These are phyloP conservation scores for Drosophila villosipedis DNA, from an alignment of 2,888 invertebrate genomes.

Conservation along the genomic window DNA sequence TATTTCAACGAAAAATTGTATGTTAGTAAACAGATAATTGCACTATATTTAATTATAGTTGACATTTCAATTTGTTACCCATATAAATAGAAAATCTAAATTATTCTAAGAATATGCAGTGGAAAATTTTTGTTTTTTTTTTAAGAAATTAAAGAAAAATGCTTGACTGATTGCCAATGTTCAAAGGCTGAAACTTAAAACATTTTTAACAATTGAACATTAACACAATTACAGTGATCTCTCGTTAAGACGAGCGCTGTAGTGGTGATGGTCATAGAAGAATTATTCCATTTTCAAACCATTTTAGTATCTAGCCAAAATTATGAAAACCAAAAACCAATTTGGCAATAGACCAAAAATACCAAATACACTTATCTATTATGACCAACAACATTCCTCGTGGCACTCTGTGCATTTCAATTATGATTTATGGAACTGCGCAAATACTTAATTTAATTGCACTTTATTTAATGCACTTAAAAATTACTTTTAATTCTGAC, in stretches of 20 bases:
- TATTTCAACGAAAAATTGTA: slow-evolving; percentile 39
- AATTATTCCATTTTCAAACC: background rate
- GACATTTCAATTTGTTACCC: background rate
- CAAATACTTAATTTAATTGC: slow-evolving; percentile 11
- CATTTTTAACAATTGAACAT: slow-evolving; percentile 46
- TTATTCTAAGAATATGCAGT: background rate
- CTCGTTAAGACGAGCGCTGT: background rate
- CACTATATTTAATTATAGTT: background rate
- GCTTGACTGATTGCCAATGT: slow-evolving; percentile 26
- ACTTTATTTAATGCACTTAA: slow-evolving; percentile 18
- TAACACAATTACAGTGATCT: background rate
- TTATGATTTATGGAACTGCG: slow-evolving; percentile 29
- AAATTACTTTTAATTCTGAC: slow-evolving; percentile 7
- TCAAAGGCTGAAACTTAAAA: slow-evolving; percentile 47
- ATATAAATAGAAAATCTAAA: background rate
- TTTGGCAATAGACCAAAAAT: slow-evolving; percentile 47
- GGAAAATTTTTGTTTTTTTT: background rate
- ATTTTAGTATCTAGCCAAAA: background rate
- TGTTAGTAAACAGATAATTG: background rate
- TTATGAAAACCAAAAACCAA: slow-evolving; percentile 42
- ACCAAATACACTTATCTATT: slow-evolving; percentile 23
- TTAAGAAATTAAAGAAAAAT: slow-evolving; percentile 4
- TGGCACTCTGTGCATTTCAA: background rate
- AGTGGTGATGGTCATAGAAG: background rate
- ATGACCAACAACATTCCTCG: background rate